Evolutionary conservation across 2,888 invertebrate genomes (phyloP).

Genomic region (Microdon myrmicae): DNA sequence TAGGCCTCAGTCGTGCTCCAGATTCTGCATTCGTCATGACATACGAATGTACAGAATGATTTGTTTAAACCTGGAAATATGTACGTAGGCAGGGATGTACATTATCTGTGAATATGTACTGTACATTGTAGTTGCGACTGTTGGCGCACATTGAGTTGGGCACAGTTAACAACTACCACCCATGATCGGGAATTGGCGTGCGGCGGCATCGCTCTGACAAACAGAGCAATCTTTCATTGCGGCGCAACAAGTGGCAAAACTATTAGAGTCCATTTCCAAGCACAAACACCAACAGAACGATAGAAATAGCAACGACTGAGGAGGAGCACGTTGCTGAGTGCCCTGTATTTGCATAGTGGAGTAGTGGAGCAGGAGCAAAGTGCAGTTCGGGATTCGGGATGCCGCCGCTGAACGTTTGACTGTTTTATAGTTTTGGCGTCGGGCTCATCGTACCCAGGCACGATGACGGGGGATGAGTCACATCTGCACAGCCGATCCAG

Average conservation of each 20-base stretch:
- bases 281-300: constrained; percentile 35
- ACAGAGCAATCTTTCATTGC: constrained; percentile 50
- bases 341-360: constrained; percentile 32
- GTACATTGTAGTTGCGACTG: constrained; percentile 13
- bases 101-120: constrained; percentile 10
- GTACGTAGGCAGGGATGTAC: no score
- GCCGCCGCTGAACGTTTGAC: constrained; percentile 28
- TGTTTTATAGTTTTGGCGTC: constrained; percentile 38
- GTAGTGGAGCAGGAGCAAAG: constrained; percentile 14
- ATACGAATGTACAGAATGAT: constrained; percentile 31
- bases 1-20: constrained; percentile 27
- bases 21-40: constrained; percentile 40
- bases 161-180: constrained; percentile 24
- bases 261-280: constrained; percentile 59
- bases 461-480: constrained; percentile 14
- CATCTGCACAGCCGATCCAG: no score
- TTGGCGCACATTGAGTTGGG: constrained; percentile 32
- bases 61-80: neutral
- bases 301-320: constrained; percentile 18
- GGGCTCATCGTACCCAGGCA: constrained; percentile 6
- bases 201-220: constrained; percentile 53
- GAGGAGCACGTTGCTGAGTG: constrained; percentile 10
- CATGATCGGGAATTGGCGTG: constrained; percentile 43
- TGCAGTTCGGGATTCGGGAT: constrained; percentile 31
- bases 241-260: constrained; percentile 53